Evolutionary conservation across 2,797 vertebrate genomes (phyloP), one percentile per base, ranked within the genome.

Genomic region (Etheostoma nigrum): DNA sequence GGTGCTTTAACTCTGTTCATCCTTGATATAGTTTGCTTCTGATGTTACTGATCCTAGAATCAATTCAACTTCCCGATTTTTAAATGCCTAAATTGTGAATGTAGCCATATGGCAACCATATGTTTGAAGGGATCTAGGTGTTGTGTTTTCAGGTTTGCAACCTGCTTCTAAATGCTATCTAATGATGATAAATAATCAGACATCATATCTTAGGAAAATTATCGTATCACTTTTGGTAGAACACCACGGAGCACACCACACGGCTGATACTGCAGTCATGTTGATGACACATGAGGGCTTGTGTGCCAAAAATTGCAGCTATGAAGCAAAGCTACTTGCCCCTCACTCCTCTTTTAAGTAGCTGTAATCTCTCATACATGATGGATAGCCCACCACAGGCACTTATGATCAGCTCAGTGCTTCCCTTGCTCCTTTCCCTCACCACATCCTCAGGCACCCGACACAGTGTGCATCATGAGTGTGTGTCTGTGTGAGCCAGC

Each of bases 211-310:
- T 42, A 5, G 33, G 25, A 23, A 25, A 64, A 47, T 53, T 23
- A 73, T 82, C 72, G 36, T 60, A 81, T 83, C 47, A 15, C 55
- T 36, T 36, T 0, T 67, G 33, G 51, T 25, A 11, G 27, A 79
- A 68, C 62, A 52, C 62, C 27, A 49, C 0, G 21, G 16, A 61
- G 52, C 23, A 49, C 52, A 48, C 45, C 4, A 9, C 53, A 74
- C 69, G 54, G 72, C 82, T 81, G 74, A 81, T 68, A 49, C 60
- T 67, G 72, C 74, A 61, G 74, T 79, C 60, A 69, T 63, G 21
- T 25, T 58, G 63, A 72, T 83, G 83, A 78, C 76, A 88, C 79
- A 82, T 58, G 55, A 67, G 64, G 61, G 66, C 58, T 81, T 66
- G 51, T 64, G 60, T 76, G 72, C 76, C 64, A 81, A 48, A 76